phyloP scores from a whole-genome alignment of 2,797 vertebrate genomes.

The Chelidonichthys spinosus region DNA sequence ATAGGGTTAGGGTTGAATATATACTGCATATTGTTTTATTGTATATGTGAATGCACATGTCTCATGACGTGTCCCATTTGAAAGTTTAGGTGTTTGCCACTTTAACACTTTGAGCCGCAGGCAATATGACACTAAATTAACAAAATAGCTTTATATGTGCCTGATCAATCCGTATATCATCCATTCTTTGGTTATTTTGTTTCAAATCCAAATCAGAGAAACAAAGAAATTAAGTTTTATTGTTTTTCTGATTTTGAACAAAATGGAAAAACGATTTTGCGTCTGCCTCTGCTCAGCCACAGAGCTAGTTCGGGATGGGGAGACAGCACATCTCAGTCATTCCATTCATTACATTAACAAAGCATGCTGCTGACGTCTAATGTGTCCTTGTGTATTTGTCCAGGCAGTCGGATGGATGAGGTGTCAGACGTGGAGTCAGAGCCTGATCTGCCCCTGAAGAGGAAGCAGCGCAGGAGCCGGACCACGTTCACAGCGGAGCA shows the following conservation, averaged over 20 bases:
- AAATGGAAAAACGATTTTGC: too few relatives aligned
- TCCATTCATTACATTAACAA: background rate
- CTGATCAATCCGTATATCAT: too few relatives aligned
- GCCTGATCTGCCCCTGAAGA: constrained; percentile 93
- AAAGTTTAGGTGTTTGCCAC: background rate
- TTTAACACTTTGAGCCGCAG: background rate
- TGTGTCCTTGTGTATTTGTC: constrained; percentile 12
- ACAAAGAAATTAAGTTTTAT: too few relatives aligned
- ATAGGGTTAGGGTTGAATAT: background rate
- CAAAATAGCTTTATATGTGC: too few relatives aligned
- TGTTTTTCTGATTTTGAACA: too few relatives aligned
- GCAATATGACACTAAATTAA: too few relatives aligned
- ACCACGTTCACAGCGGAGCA: constrained; percentile 97
- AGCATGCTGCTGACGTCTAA: background rate
- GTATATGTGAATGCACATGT: background rate
- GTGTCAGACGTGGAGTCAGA: constrained; percentile 95
- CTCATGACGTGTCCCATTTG: background rate
- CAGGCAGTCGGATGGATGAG: constrained; percentile 92
- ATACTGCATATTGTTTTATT: background rate
- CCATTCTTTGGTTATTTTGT: too few relatives aligned
- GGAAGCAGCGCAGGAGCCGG: constrained; percentile 94
- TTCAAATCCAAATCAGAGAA: too few relatives aligned
- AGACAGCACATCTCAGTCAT: background rate
- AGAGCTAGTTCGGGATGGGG: too few relatives aligned
- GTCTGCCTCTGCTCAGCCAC: too few relatives aligned